Conservation (phyloP, 2,888 invertebrate species). For the Dicyrtoma fusca region DNA sequence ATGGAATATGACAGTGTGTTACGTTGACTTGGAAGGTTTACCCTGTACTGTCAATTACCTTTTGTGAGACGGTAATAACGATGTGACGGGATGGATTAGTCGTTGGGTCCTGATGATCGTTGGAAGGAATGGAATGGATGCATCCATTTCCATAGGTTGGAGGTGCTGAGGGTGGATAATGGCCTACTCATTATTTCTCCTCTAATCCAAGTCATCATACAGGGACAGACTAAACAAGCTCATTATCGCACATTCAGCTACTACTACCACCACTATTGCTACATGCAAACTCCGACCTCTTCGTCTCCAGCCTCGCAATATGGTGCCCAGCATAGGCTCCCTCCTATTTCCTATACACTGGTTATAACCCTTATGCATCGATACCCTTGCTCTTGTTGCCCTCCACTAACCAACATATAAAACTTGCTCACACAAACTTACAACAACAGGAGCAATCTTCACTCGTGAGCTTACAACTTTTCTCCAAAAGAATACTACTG, state of each 20-base stretch:
- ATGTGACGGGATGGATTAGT: constrained; percentile 30
- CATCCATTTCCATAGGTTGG: constrained; percentile 26
- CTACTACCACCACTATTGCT: constrained; percentile 3
- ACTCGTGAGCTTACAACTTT: too few relatives aligned
- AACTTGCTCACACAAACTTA: too few relatives aligned
- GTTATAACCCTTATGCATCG: too few relatives aligned
- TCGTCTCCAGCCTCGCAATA: background rate
- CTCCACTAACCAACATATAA: too few relatives aligned
- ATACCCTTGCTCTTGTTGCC: too few relatives aligned
- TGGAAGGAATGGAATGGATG: constrained; percentile 15
- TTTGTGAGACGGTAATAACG: constrained; percentile 19
- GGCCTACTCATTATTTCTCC: constrained; percentile 28
- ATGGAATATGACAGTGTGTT: too few relatives aligned
- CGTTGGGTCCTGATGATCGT: constrained; percentile 21
- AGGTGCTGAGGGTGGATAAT: constrained; percentile 18
- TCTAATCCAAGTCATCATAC: constrained; percentile 23
- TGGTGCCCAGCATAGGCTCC: too few relatives aligned
- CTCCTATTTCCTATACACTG: too few relatives aligned
- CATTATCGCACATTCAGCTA: constrained; percentile 37
- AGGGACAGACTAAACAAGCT: constrained; percentile 36
- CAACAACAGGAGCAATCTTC: too few relatives aligned
- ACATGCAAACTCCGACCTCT: background rate
- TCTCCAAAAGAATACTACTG: too few relatives aligned
- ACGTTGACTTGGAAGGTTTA: constrained; percentile 10
- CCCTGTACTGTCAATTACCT: constrained; percentile 22